Evolutionary conservation across 2,113 vertebrate genomes (phyloP), one percentile per base, ranked within the genome.

Genomic region (Centropus bengalensis): DNA sequence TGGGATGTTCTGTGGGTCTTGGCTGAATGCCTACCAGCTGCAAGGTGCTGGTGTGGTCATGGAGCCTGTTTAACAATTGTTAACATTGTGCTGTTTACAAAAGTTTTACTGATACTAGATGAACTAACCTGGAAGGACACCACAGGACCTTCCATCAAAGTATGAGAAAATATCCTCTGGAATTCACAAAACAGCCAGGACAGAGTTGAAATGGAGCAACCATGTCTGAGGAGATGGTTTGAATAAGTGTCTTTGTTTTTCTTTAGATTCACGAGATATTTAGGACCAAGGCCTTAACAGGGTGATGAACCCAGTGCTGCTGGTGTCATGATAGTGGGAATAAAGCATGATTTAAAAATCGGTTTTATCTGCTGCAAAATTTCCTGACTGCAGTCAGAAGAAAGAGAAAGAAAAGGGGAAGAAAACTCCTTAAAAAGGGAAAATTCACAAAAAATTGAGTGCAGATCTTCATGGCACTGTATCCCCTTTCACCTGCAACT

Each of bases 361-460:
- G 42, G 26, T 83, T 75, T 93, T 91, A 44, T 66, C 33, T 67
- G 33, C 84, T 86, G 19, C 54, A 92, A 91, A 81, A 91, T 69
- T 63, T 91, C 60, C 27, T 75, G 80, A 88, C 70, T 68, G 49
- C 38, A 70, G 51, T 21, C 11, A 62, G n/a, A 86, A 9, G 14
- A 82, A 85, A 69, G 6, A 36, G 21, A 59, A 84, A 18, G 13
- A 68, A 87, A 33, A 12, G 12, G 9, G 45, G 30, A 83, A 51
- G 51, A 87, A 91, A 64, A 20, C 40, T 97, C 49, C 74, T 88
- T 74, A 91, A 93, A 89, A 21, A 60, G 78, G 19, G 19, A 89
- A 74, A 55, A 79, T 10, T 88, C 33, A 67, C 32, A 44, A 7
- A 78, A 7, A 54, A 63, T 5, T 71, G 67, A 74, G 83, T 45